Conservation (phyloP, 2,888 invertebrate species). For the Xanthorhoe spadicearia region DNA sequence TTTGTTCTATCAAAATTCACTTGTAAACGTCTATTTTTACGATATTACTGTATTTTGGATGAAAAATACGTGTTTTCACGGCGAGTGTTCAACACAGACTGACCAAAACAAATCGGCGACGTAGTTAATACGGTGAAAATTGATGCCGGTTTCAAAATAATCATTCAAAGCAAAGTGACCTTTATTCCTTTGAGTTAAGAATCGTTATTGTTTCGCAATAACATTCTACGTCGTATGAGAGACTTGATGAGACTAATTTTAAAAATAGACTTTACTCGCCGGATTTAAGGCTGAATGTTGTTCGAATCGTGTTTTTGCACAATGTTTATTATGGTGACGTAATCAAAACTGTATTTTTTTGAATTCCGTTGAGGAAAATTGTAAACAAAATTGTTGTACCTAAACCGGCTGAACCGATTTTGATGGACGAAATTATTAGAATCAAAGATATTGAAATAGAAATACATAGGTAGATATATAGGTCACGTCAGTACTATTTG, state of each 20-base stretch:
- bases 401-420: too few relatives aligned
- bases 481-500: too few relatives aligned
- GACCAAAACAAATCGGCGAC: background rate
- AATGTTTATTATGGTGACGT: background rate
- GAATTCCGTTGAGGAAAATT: background rate
- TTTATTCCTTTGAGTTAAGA: background rate
- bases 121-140: background rate
- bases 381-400: too few relatives aligned
- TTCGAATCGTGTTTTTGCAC: background rate
- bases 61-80: background rate
- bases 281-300: background rate
- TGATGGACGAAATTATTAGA: too few relatives aligned
- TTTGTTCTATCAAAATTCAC: background rate
- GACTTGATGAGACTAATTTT: background rate
- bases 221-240: background rate
- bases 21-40: too few relatives aligned
- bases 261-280: background rate
- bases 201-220: background rate
- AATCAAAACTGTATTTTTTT: background rate
- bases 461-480: too few relatives aligned
- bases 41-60: background rate
- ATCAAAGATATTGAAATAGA: too few relatives aligned
- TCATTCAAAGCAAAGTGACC: background rate
- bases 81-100: background rate
- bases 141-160: background rate